phyloP scores from a whole-genome alignment of 2,113 vertebrate species.

The Salvelinus namaycush region DNA sequence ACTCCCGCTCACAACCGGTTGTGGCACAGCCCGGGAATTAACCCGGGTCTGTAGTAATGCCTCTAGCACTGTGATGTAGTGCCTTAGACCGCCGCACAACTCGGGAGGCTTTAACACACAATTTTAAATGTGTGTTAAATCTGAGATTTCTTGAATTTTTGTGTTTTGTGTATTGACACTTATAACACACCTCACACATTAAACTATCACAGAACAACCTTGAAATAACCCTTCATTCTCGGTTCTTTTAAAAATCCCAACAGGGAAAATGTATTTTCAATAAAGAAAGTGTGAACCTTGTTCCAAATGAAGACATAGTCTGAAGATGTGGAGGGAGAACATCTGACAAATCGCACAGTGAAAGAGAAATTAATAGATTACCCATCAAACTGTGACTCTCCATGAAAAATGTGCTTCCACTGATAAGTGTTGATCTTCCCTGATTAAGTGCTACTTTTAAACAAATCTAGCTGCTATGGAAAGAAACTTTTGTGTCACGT shows the following conservation, averaged over 20 bases:
- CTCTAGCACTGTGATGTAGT: too few species aligned
- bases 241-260: not conserved
- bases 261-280: not conserved
- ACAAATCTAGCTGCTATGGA: conserved; percentile 36
- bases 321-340: conserved; percentile 79
- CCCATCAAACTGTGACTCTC: conserved; percentile 78
- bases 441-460: conserved; percentile 81
- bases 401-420: conserved; percentile 81
- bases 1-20: too few species aligned
- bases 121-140: too few species aligned
- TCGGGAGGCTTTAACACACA: too few species aligned
- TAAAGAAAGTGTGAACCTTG: conserved; percentile 15
- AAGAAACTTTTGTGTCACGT: not conserved
- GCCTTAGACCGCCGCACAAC: too few species aligned
- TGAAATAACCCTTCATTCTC: not conserved
- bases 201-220: not conserved
- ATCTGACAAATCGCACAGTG: conserved; percentile 77
- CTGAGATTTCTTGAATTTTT: too few species aligned
- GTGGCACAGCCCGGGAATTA: too few species aligned
- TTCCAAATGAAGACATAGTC: conserved; percentile 74
- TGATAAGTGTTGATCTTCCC: conserved; percentile 78
- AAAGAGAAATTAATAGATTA: conserved; percentile 83
- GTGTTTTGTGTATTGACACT: not conserved
- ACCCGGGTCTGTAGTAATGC: too few species aligned
- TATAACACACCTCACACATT: not conserved